A percentile compares a stretch with the other conserved stretches of the same genome.
Evolutionary conservation across 2,113 vertebrate species (phyloP).

Genomic region (Gymnarchus niloticus): DNA sequence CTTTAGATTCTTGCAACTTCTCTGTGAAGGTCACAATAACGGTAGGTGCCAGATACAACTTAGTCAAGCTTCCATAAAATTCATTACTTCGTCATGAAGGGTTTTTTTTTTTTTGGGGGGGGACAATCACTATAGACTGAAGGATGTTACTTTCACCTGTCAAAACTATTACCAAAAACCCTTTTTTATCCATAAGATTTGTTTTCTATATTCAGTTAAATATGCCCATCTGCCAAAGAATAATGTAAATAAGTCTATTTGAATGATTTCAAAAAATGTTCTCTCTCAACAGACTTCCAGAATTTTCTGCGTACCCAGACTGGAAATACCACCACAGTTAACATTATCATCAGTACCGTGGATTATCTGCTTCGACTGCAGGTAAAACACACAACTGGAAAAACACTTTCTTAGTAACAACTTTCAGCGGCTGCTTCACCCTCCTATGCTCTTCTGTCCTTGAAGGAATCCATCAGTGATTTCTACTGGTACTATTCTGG

Average conservation of each 20-base stretch:
- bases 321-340: slow-evolving; percentile 95
- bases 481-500: slow-evolving; percentile 99
- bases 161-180: neutral
- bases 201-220: neutral
- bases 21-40: slow-evolving; percentile 97
- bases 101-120: no score
- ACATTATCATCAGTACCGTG: slow-evolving; percentile 95
- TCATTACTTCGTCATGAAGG: neutral
- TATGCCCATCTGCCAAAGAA: neutral
- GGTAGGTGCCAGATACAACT: slow-evolving; percentile 61
- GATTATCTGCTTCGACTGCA: slow-evolving; percentile 93
- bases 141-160: neutral
- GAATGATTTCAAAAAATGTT: neutral
- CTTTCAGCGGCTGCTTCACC: neutral
- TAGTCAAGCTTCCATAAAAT: neutral
- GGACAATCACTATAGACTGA: neutral
- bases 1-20: slow-evolving; percentile 93
- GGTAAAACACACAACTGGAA: slow-evolving; percentile 52
- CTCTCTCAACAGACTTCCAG: slow-evolving; percentile 80
- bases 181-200: neutral
- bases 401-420: neutral
- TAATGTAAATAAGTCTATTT: neutral
- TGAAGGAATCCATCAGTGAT: slow-evolving; percentile 95
- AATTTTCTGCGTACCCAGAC: slow-evolving; percentile 95
- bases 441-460: slow-evolving; percentile 26